phyloP scores from a whole-genome alignment of 2,113 vertebrate genomes.

The Edolisoma coerulescens region DNA sequence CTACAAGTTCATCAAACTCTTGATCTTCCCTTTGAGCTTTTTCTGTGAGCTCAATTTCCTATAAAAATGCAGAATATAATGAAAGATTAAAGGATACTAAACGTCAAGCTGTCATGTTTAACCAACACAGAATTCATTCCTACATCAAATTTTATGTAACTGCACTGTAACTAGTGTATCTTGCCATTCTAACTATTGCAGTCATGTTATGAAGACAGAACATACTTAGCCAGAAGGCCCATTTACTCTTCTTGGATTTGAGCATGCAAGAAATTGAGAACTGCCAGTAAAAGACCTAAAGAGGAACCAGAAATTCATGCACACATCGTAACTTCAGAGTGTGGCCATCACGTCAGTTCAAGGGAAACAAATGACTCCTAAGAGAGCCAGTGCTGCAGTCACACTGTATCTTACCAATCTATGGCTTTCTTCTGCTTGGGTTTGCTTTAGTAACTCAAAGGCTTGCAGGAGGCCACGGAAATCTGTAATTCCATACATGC shows the following conservation, averaged over 20 bases:
- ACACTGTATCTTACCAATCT: constrained; percentile 75
- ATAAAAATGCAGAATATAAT: constrained; percentile 14
- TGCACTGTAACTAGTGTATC: not conserved
- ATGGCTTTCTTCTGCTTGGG: constrained; percentile 86
- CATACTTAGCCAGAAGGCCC: not conserved
- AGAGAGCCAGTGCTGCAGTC: not conserved
- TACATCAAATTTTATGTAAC: not conserved
- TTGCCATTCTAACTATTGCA: not conserved
- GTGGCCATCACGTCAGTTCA: not conserved
- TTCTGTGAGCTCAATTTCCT: constrained; percentile 86
- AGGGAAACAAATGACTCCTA: not conserved
- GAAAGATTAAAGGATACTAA: not conserved
- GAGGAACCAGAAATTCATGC: not conserved
- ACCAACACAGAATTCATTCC: not conserved
- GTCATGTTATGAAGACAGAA: not conserved
- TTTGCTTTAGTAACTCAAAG: constrained; percentile 91
- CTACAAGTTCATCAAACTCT: constrained; percentile 85
- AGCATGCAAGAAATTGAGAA: not conserved
- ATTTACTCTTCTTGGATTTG: not conserved
- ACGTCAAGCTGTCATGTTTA: not conserved
- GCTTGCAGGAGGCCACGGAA: constrained; percentile 96
- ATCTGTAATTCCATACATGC: constrained; percentile 98
- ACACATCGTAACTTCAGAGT: not conserved
- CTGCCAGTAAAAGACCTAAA: not conserved
- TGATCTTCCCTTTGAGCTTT: constrained; percentile 84